phyloP scores from a whole-genome alignment of 2,888 invertebrate genomes.

The Hypomecis atomaria region DNA sequence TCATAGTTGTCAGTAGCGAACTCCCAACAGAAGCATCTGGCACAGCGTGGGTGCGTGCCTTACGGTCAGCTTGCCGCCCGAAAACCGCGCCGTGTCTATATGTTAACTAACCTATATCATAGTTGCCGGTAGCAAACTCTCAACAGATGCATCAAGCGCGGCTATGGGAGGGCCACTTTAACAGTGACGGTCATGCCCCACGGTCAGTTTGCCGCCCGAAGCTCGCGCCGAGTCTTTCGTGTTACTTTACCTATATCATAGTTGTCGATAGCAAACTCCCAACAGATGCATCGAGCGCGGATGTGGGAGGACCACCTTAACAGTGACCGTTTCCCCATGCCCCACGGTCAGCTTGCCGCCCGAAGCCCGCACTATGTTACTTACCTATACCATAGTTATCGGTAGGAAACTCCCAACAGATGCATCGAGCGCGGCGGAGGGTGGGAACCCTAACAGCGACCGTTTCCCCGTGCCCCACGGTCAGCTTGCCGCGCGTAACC shows the following conservation, averaged over 20 bases:
- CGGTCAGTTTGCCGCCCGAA: constrained; percentile 93
- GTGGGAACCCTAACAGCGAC: constrained; percentile 99
- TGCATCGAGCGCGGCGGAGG: constrained; percentile 94
- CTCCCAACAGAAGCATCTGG: constrained; percentile 98
- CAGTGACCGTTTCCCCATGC: too few species aligned
- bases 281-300: constrained; percentile 96
- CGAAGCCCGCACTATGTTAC: constrained; percentile 92
- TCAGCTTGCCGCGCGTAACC: constrained; percentile 93
- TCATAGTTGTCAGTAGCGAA: constrained; percentile 99
- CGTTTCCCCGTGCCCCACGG: constrained; percentile 98
- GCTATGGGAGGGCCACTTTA: constrained; percentile 96
- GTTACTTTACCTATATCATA: constrained; percentile 91
- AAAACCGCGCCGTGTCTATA: constrained; percentile 94
- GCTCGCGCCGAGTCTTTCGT: constrained; percentile 94
- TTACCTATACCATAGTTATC: constrained; percentile 96
- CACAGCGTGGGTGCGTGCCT: constrained; percentile 97
- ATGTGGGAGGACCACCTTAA: constrained; percentile 96
- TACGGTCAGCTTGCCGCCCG: constrained; percentile 92
- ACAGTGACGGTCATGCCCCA: constrained; percentile 98
- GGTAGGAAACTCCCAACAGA: constrained; percentile 99
- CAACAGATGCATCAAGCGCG: constrained; percentile 97
- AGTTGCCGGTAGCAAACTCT: constrained; percentile 99
- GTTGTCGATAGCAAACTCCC: constrained; percentile 99
- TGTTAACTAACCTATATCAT: constrained; percentile 90
- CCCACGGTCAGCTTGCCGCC: constrained; percentile 92